Evolutionary conservation across 2,113 vertebrate species (phyloP).

Genomic region (Lepidothrix coronata): DNA sequence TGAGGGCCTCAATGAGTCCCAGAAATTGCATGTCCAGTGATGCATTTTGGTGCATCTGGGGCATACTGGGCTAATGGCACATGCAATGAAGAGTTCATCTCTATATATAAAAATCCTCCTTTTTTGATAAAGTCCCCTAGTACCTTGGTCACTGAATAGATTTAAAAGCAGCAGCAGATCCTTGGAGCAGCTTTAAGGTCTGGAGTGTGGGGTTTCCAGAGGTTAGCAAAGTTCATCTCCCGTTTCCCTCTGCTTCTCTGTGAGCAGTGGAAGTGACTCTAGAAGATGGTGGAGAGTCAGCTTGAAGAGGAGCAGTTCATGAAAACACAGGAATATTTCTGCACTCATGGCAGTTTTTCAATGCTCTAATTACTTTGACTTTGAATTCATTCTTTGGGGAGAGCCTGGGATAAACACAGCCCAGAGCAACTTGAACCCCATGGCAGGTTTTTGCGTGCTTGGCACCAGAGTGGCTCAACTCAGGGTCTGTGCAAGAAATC

Average conservation of each 20-base stretch:
- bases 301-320: neutral
- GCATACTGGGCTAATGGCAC: neutral
- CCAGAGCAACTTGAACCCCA: neutral
- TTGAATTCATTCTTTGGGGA: neutral
- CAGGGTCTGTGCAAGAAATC: neutral
- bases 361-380: neutral
- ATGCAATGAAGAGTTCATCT: neutral
- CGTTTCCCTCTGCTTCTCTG: neutral
- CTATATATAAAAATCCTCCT: neutral
- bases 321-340: neutral
- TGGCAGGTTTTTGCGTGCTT: neutral
- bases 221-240: neutral
- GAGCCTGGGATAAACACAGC: neutral
- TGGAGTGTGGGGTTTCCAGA: neutral
- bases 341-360: neutral
- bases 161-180: neutral
- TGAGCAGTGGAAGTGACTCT: neutral
- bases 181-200: neutral
- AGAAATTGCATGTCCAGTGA: neutral
- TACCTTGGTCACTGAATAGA: neutral
- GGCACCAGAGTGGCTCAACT: neutral
- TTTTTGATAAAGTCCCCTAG: neutral
- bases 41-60: neutral
- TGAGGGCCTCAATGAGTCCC: neutral
- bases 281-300: neutral